phyloP scores from a whole-genome alignment of 2,113 vertebrate genomes.

The Vulpes lagopus region DNA sequence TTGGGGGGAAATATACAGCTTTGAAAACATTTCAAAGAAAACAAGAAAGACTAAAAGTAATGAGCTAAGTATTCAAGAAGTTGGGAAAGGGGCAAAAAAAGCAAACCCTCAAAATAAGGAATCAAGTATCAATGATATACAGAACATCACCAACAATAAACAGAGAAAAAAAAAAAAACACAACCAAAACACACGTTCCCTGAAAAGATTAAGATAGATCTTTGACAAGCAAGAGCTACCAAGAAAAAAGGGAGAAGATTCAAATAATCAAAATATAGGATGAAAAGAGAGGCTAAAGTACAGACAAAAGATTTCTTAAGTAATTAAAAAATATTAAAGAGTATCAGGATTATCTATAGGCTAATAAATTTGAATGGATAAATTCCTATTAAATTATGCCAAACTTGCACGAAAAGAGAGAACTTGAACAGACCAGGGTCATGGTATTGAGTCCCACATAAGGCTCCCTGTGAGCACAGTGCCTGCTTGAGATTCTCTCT shows the following conservation, averaged over 20 bases:
- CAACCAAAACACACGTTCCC: conserved; percentile 2
- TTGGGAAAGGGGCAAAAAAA: neutral
- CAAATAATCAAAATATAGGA: conserved; percentile 55
- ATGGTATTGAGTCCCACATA: too few relatives aligned
- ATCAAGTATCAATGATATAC: conserved; percentile 13
- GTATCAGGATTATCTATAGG: neutral
- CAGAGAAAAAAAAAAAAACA: conserved; percentile 24
- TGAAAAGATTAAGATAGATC: conserved; percentile 36
- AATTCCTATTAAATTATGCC: conserved; percentile 30
- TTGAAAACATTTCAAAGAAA: conserved; percentile 30
- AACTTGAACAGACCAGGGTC: neutral
- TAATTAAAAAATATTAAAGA: conserved; percentile 18
- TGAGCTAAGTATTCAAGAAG: neutral
- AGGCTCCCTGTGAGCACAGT: too few relatives aligned
- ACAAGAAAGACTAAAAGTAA: conserved; percentile 18
- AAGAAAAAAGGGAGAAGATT: neutral
- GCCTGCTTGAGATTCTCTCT: too few relatives aligned
- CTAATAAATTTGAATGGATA: conserved; percentile 23
- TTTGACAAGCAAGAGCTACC: conserved; percentile 1
- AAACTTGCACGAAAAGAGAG: conserved; percentile 48
- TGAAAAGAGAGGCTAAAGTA: conserved; percentile 33
- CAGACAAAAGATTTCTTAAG: conserved; percentile 2
- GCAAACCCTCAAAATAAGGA: neutral
- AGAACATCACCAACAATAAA: conserved; percentile 42
- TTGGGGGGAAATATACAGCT: neutral